These are phyloP conservation scores for Germaria angustata DNA, from an alignment of 2,888 invertebrate genomes.

Conservation along the genomic window DNA sequence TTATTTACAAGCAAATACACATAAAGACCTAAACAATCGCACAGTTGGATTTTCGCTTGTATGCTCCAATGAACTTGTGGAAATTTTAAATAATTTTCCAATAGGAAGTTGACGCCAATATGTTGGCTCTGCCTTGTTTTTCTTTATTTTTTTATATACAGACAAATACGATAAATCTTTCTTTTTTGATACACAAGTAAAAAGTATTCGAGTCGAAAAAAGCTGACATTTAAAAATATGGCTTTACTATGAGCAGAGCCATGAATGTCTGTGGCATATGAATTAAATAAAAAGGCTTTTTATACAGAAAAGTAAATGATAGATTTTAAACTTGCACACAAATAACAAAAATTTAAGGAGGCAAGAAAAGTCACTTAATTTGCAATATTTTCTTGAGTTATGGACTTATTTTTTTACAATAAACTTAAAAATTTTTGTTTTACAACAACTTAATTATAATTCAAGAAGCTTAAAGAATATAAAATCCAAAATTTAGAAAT, in stretches of 20 bases:
- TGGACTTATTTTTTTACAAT: no score
- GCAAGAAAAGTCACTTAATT: no score
- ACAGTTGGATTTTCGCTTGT: constrained; percentile 37
- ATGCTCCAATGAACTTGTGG: constrained; percentile 43
- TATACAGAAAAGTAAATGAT: no score
- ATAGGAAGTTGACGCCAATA: constrained; percentile 51
- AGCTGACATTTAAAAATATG: constrained; percentile 18
- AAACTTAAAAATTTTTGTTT: no score
- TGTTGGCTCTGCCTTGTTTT: constrained; percentile 18
- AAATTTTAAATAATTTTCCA: constrained; percentile 45
- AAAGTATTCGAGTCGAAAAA: background rate
- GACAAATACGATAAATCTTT: constrained; percentile 26
- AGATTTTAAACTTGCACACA: no score
- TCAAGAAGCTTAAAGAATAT: no score
- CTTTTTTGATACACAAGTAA: background rate
- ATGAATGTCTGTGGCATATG: background rate
- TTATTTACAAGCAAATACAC: constrained; percentile 4
- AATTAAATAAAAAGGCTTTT: background rate
- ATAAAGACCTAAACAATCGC: background rate
- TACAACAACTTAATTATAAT: no score
- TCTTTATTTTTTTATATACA: background rate
- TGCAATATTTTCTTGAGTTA: no score
- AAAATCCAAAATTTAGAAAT: no score
- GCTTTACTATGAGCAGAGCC: background rate
- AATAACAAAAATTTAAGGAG: no score